Percentiles rank a stretch among this genome's conserved stretches.
These are phyloP conservation scores for Ctenoplectra terminalis DNA, from an alignment of 1,140 invertebrate genomes.

Conservation along the genomic window DNA sequence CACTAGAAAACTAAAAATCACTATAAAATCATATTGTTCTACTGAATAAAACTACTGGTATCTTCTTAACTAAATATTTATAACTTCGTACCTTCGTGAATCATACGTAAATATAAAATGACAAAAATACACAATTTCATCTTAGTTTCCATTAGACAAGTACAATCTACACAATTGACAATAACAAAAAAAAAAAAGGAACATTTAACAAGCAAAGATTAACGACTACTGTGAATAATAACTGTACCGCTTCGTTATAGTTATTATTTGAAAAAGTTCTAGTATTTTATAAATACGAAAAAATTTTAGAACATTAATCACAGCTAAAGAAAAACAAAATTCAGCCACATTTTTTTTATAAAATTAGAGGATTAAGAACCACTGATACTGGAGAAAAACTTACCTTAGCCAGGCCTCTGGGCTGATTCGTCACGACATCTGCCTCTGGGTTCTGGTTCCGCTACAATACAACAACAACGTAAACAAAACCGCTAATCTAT, in stretches of 20 bases:
- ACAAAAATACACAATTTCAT: neutral
- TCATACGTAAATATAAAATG: neutral
- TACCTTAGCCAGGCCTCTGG: slow-evolving; percentile 76
- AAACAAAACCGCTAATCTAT: slow-evolving; percentile 82
- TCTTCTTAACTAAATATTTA: neutral
- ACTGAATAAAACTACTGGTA: neutral
- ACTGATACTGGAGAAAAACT: slow-evolving; percentile 70
- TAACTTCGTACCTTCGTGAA: neutral
- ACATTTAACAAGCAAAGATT: too few species aligned
- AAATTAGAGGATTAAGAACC: slow-evolving; percentile 48
- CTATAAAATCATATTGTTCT: neutral
- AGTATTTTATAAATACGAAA: neutral
- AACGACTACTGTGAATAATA: neutral
- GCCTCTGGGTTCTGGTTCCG: slow-evolving; percentile 79
- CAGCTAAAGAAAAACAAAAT: neutral
- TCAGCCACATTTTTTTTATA: neutral
- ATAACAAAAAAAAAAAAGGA: neutral
- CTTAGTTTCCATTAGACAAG: too few species aligned
- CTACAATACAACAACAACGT: slow-evolving; percentile 82
- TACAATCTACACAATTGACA: neutral
- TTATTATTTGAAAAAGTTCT: neutral
- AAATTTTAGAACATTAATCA: neutral
- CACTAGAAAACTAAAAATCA: slow-evolving; percentile 4
- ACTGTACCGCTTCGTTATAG: too few species aligned
- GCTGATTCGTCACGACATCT: slow-evolving; percentile 79